Percentiles rank a stretch among this genome's conserved stretches.
Evolutionary conservation across 2,888 invertebrate species (phyloP).

Genomic region (Listrodromus nycthemerus): DNA sequence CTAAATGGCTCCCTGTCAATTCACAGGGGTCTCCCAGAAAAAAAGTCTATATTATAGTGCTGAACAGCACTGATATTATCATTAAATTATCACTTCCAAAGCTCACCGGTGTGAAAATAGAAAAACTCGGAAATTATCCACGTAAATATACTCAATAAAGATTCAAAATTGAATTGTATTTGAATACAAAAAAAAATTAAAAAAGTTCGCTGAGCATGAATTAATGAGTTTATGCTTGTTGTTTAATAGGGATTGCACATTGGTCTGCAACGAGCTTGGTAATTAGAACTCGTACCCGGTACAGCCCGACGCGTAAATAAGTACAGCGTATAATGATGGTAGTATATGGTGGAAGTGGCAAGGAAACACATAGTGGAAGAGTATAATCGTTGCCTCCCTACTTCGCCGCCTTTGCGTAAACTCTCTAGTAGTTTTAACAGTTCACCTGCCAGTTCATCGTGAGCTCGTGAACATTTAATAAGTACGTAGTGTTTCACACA

Average conservation of each 20-base stretch:
- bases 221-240: conserved; percentile 46
- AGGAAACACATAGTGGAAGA: conserved; percentile 64
- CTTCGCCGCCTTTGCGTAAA: conserved; percentile 67
- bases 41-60: no score
- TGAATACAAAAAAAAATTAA: conserved; percentile 4
- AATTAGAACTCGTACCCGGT: conserved; percentile 61
- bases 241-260: conserved; percentile 48
- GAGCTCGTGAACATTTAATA: conserved; percentile 80
- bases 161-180: not conserved
- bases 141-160: not conserved
- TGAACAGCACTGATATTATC: no score
- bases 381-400: conserved; percentile 71
- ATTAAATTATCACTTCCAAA: not conserved
- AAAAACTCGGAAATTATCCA: not conserved
- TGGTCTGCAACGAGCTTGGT: conserved; percentile 51
- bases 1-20: no score
- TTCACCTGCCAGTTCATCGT: conserved; percentile 75
- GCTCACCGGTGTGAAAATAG: not conserved
- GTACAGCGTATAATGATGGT: conserved; percentile 34
- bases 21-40: no score
- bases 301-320: conserved; percentile 43
- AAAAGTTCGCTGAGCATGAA: conserved; percentile 38
- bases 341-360: conserved; percentile 67
- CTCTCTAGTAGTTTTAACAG: conserved; percentile 70
- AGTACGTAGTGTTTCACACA: conserved; percentile 66